These are phyloP conservation scores for Willisornis vidua DNA, from an alignment of 2,113 vertebrate genomes.

Conservation along the genomic window DNA sequence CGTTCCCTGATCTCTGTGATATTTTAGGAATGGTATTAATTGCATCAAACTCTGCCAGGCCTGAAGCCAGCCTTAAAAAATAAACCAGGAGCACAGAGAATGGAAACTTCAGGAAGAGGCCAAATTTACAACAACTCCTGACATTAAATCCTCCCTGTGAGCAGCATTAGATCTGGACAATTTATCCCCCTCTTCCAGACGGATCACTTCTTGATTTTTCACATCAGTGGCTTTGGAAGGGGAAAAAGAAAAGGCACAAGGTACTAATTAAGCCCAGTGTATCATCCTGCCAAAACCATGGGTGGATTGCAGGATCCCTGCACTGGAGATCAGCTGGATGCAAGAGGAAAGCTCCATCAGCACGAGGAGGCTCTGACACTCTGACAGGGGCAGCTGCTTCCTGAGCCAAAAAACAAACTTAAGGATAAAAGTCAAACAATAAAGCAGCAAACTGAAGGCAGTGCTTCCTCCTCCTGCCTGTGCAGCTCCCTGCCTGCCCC, in stretches of 20 bases:
- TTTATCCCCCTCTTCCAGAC: neutral
- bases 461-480: neutral
- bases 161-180: neutral
- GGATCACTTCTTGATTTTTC: neutral
- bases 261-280: neutral
- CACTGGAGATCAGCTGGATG: neutral
- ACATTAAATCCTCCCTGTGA: neutral
- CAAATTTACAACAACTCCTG: accelerated
- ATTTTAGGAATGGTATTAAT: neutral
- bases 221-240: neutral
- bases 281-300: neutral
- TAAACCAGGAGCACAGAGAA: neutral
- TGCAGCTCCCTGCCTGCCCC: neutral
- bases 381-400: neutral
- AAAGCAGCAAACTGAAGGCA: neutral
- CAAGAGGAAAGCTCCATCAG: neutral
- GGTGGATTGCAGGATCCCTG: neutral
- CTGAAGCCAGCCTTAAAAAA: neutral
- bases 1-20: neutral
- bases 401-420: neutral
- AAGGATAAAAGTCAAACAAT: neutral
- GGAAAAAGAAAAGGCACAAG: neutral
- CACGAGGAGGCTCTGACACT: neutral
- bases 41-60: neutral
- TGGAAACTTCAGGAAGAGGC: neutral